Conservation (phyloP, 2,888 invertebrate genomes). For the Ennomos quercinarius region DNA sequence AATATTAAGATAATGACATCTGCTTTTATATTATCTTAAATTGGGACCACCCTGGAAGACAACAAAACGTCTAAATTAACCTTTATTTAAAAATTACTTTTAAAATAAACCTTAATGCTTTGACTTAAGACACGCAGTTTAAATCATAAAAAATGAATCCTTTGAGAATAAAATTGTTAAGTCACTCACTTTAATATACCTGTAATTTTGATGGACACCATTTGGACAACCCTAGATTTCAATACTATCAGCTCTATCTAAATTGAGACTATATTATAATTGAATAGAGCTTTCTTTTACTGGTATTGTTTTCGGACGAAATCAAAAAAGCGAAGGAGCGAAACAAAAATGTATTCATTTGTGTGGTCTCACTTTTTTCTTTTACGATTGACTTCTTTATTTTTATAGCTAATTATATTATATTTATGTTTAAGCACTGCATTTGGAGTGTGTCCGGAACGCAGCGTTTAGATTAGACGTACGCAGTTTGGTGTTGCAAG, state of each 20-base stretch:
- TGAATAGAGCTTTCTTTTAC: slow-evolving; percentile 12
- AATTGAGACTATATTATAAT: slow-evolving; percentile 1
- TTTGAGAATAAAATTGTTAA: slow-evolving; percentile 29
- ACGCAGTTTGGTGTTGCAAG: too few relatives aligned
- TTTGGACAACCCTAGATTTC: slow-evolving; percentile 27
- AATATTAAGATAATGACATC: slow-evolving; percentile 34
- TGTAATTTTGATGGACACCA: slow-evolving; percentile 36
- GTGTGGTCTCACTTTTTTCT: slow-evolving; percentile 36
- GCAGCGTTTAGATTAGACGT: too few relatives aligned
- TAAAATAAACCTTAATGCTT: slow-evolving; percentile 25
- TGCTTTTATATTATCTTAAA: slow-evolving; percentile 27
- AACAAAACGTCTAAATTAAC: slow-evolving; percentile 33
- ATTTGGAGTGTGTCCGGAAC: too few relatives aligned
- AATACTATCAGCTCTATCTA: not conserved
- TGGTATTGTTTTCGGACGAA: not conserved
- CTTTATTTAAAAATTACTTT: slow-evolving; percentile 2
- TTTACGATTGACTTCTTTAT: slow-evolving; percentile 29
- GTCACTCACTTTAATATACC: slow-evolving; percentile 37
- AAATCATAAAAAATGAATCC: slow-evolving; percentile 1
- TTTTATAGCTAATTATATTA: slow-evolving; percentile 26
- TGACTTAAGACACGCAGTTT: slow-evolving; percentile 4
- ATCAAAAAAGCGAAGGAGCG: slow-evolving; percentile 5
- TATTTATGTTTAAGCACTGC: too few relatives aligned
- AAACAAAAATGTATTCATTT: slow-evolving; percentile 17
- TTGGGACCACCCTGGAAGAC: slow-evolving; percentile 35